Base-by-base conservation (phyloP, 2,113 vertebrate genomes). In the Sinocyclocheilus anophthalmus region DNA sequence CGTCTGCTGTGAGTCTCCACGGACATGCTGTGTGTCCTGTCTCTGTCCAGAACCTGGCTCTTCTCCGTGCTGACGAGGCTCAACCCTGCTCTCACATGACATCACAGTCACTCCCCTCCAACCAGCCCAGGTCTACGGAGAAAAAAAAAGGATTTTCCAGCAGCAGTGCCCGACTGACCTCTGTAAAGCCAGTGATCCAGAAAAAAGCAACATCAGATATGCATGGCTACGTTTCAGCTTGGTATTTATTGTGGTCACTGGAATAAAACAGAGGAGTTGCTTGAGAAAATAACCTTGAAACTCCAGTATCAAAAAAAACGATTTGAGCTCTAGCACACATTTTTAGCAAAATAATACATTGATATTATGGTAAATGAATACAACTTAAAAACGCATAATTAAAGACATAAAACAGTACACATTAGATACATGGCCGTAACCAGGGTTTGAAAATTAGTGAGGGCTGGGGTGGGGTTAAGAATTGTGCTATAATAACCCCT, bases 11-110 rank as follows among this genome's bases (percentile, higher is more conserved):
- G 45, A 53, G 55, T 88, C 30, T 50, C 59, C 39, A 24, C 39
- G 37, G 50, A 76, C 63, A 86, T 70, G 78, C 18, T 84, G 83
- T 10, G 61, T 88, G 33, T 53, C 87, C n/a, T 72, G 39, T n/a
- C 75, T n/a, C 9, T 39, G 37, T 61, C 70, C 84, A n/a, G 45
- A 30, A 77, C 24, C 16, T 65, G 26, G 70, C 70, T 75, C 30
- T 45, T 83, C 65, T 55, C 48, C 22, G 14, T 14, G 69, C 30
- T 86, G 45, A 26, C 45, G 78, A 75, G 76, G 59, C 83, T 92
- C 86, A 78, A 33, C 65, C 42, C 30, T 78, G 83, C 83, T 80
- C 57, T 86, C 88, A 72, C 87, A 90, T 84, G 89, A 91, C 93
- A 92, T 93, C 75, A 87, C 85, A 53, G 55, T 77, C 59, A 73